Evolutionary conservation across 92 coral and sea anemone genomes (phyloP).

Genomic region (Epizoanthus ramosus): DNA sequence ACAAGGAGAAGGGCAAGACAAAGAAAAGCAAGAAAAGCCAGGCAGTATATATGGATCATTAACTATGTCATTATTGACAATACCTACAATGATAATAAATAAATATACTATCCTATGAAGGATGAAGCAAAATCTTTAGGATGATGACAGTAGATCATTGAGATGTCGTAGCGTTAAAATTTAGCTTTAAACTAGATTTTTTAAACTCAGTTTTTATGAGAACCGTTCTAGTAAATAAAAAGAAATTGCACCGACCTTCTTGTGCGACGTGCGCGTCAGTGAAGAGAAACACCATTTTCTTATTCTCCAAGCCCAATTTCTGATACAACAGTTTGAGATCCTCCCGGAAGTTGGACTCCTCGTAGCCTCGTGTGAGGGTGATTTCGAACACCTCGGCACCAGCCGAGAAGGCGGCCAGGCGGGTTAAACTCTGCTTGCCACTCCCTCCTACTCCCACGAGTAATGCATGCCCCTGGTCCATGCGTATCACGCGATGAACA

Average conservation of each 20-base stretch:
- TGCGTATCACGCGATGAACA: conserved; percentile 98
- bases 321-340: conserved; percentile 93
- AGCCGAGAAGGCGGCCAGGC: conserved; percentile 94
- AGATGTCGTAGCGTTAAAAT: not conserved
- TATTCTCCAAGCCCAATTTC: conserved; percentile 91
- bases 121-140: too few species aligned
- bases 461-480: conserved; percentile 99
- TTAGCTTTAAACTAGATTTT: too few species aligned
- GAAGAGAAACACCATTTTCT: conserved; percentile 92
- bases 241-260: conserved; percentile 66
- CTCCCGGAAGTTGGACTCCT: conserved; percentile 90
- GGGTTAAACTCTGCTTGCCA: conserved; percentile 97
- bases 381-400: conserved; percentile 98
- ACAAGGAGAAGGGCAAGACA: too few species aligned
- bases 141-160: too few species aligned
- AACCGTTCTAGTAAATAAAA: too few species aligned
- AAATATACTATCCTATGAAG: too few species aligned
- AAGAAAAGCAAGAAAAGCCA: too few species aligned
- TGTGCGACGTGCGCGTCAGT: conserved; percentile 99
- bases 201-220: not conserved
- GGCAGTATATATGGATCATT: too few species aligned
- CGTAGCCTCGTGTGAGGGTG: conserved; percentile 96
- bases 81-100: too few species aligned
- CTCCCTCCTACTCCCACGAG: conserved; percentile 99
- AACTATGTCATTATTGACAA: too few species aligned